A percentile compares a stretch with the other conserved stretches of the same genome.
phyloP scores from a whole-genome alignment of 2,888 invertebrate species.

The Erebia palarica region DNA sequence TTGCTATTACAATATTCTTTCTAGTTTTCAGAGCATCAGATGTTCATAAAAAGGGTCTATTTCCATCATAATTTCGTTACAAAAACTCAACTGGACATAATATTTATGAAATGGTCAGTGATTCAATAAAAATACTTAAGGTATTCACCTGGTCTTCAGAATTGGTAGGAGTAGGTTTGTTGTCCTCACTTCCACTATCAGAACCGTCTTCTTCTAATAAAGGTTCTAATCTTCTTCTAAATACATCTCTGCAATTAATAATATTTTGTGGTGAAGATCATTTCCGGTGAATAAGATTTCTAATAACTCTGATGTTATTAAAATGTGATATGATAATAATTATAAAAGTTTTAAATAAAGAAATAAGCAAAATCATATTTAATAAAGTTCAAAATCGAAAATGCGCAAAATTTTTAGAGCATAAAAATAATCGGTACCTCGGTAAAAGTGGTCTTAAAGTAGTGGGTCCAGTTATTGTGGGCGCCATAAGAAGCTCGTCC shows the following conservation, averaged over 20 bases:
- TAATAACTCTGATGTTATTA: no score
- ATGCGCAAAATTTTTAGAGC: neutral
- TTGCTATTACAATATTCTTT: neutral
- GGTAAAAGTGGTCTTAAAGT: conserved; percentile 87
- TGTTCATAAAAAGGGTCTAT: neutral
- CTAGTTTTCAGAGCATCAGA: neutral
- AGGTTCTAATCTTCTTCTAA: conserved; percentile 89
- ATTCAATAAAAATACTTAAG: conserved; percentile 30
- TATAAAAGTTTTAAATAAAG: neutral
- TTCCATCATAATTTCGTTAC: neutral
- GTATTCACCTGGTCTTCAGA: conserved; percentile 81
- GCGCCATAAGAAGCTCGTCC: conserved; percentile 90
- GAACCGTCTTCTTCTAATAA: conserved; percentile 92
- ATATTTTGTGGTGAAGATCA: neutral
- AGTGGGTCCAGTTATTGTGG: conserved; percentile 88
- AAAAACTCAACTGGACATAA: neutral
- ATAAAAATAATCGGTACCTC: conserved; percentile 63
- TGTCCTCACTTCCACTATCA: conserved; percentile 81
- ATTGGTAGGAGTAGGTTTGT: conserved; percentile 75
- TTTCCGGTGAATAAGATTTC: neutral
- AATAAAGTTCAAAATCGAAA: neutral
- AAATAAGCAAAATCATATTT: neutral
- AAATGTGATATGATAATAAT: no score
- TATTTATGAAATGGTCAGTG: neutral
- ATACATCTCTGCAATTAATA: conserved; percentile 69